Conservation (phyloP, 2,888 invertebrate species). For the Lepas anatifera region DNA sequence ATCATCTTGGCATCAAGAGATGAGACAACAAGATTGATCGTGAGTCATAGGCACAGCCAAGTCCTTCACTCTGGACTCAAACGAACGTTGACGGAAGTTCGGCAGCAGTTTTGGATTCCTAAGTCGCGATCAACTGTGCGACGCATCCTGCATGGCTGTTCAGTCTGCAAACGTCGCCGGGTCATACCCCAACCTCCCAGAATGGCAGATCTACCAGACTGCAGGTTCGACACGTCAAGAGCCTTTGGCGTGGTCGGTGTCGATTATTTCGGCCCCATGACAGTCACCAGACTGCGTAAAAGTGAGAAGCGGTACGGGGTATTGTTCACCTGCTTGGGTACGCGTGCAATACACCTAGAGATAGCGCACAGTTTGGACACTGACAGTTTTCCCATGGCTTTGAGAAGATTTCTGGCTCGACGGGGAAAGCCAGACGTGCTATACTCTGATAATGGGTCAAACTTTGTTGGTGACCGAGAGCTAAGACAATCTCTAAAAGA, state of each 20-base stretch:
- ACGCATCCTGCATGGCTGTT: neutral
- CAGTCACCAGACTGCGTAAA: neutral
- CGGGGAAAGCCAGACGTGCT: neutral
- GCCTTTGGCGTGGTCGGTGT: neutral
- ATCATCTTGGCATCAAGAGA: neutral
- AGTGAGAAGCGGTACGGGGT: constrained; percentile 8
- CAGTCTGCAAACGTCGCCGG: neutral
- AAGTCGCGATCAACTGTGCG: neutral
- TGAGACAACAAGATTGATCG: neutral
- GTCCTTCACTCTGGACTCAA: neutral
- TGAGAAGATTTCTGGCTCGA: neutral
- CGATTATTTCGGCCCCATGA: constrained; percentile 12
- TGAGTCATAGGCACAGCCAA: neutral
- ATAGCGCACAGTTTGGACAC: constrained; percentile 10
- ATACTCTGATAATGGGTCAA: constrained; percentile 15
- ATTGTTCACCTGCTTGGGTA: constrained; percentile 9
- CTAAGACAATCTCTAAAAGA: neutral
- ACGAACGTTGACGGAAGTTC: neutral
- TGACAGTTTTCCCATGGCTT: constrained; percentile 5
- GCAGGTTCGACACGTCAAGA: neutral
- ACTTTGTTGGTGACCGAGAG: constrained; percentile 11
- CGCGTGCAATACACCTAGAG: constrained; percentile 11
- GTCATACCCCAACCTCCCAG: neutral
- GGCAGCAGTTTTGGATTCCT: constrained; percentile 3
- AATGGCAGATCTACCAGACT: constrained; percentile 12